Conservation (phyloP, 2,797 vertebrate species). For the Serranus cabrilla region DNA sequence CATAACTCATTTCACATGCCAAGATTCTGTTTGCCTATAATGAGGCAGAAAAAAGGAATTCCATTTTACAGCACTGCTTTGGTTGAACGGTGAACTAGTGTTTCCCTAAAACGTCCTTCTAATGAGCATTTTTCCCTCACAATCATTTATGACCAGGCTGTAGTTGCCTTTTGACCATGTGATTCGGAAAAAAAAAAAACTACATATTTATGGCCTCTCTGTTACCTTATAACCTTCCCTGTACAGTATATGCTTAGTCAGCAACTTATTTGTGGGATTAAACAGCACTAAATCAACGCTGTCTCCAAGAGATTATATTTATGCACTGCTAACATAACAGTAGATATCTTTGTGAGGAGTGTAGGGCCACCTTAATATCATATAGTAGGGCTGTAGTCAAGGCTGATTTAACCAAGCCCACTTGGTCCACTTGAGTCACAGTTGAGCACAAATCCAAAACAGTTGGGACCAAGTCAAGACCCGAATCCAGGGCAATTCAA, state of each 20-base stretch:
- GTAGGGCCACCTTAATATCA: neutral
- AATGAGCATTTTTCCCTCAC: slow-evolving; percentile 79
- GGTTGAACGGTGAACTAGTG: slow-evolving; percentile 67
- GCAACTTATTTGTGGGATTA: slow-evolving; percentile 46
- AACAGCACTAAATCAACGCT: slow-evolving; percentile 12
- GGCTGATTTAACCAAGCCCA: no score
- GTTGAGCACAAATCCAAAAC: no score
- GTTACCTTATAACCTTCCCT: slow-evolving; percentile 63
- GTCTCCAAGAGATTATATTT: slow-evolving; percentile 7
- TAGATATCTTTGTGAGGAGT: slow-evolving; percentile 9
- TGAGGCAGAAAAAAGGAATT: slow-evolving; percentile 82
- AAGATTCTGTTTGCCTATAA: slow-evolving; percentile 88
- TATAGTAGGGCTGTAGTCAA: no score
- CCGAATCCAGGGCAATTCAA: no score
- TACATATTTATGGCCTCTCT: slow-evolving; percentile 59
- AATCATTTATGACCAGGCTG: slow-evolving; percentile 73
- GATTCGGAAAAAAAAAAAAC: slow-evolving; percentile 56
- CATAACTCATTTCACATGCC: slow-evolving; percentile 91
- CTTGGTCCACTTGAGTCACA: no score
- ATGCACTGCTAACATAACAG: neutral
- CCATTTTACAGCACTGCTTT: slow-evolving; percentile 76
- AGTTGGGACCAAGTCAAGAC: no score
- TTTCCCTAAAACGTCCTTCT: slow-evolving; percentile 74
- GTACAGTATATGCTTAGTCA: slow-evolving; percentile 56
- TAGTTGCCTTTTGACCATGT: slow-evolving; percentile 60